Conservation (phyloP, 30 jellyfish, hydroid and myxozoan genomes). For the Turritopsis dohrnii region DNA sequence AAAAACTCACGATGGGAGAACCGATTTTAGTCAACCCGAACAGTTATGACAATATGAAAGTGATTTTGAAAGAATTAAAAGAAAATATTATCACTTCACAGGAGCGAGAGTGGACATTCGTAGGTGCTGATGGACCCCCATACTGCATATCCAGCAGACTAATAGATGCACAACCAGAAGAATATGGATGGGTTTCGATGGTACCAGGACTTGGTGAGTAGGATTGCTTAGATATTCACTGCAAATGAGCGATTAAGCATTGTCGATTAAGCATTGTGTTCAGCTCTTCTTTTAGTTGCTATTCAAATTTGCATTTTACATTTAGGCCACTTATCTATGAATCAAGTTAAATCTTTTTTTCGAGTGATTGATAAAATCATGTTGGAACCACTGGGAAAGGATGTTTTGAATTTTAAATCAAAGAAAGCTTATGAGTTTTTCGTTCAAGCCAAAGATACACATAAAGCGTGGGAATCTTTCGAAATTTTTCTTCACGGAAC, state of each 20-base stretch:
- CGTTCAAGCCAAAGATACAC: not conserved
- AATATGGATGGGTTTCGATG: not conserved
- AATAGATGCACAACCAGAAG: not conserved
- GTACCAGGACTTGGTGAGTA: not conserved
- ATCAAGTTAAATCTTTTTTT: constrained; percentile 1
- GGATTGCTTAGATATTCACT: too few relatives aligned
- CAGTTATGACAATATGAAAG: not conserved
- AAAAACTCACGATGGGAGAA: not conserved
- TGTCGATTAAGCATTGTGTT: too few relatives aligned
- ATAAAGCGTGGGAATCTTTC: constrained; percentile 15
- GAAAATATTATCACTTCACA: not conserved
- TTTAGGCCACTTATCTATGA: not conserved
- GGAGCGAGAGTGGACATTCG: not conserved
- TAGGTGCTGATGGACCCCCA: constrained; percentile 18
- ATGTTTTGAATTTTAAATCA: constrained; percentile 3
- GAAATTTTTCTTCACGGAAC: constrained; percentile 11
- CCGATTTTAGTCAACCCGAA: constrained; percentile 9
- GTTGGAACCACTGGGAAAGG: constrained; percentile 8
- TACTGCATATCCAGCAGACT: not conserved
- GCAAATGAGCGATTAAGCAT: too few relatives aligned
- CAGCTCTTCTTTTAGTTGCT: too few relatives aligned
- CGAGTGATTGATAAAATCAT: not conserved
- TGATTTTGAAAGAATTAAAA: not conserved
- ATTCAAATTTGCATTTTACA: not conserved
- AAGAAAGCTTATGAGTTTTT: not conserved